These are phyloP conservation scores for Sardinella longiceps DNA, from an alignment of 2,797 vertebrate species.

Conservation along the genomic window DNA sequence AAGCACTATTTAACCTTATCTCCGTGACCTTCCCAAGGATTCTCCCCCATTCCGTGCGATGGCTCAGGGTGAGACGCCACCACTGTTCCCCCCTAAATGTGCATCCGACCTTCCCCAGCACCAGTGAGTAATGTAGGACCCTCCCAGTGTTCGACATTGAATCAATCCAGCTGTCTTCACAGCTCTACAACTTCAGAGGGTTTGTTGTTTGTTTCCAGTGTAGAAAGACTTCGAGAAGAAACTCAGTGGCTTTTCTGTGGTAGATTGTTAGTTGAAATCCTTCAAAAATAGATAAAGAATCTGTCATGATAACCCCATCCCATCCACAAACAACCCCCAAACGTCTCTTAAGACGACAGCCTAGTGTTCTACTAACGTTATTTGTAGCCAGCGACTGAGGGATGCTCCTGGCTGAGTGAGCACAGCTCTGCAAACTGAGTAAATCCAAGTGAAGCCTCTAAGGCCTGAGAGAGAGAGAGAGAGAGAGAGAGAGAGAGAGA, in stretches of 20 bases:
- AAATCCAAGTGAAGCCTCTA: background rate
- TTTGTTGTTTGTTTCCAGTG: too few species aligned
- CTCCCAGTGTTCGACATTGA: background rate
- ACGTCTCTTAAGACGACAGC: background rate
- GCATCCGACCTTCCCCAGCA: background rate
- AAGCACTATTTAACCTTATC: slow-evolving; percentile 66
- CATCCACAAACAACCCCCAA: too few species aligned
- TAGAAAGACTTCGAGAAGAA: too few species aligned
- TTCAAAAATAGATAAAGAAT: too few species aligned
- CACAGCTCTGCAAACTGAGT: background rate
- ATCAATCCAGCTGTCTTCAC: background rate
- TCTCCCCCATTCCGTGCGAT: slow-evolving; percentile 24
- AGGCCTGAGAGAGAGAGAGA: slow-evolving; percentile 9
- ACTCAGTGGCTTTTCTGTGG: too few species aligned
- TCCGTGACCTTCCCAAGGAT: slow-evolving; percentile 65
- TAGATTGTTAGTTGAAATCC: too few species aligned
- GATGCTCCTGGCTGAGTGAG: slow-evolving; percentile 14
- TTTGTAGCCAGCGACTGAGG: background rate
- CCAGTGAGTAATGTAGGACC: background rate
- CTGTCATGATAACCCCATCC: too few species aligned
- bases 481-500: background rate
- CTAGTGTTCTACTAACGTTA: background rate
- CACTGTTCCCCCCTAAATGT: slow-evolving; percentile 8
- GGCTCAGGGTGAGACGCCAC: slow-evolving; percentile 15
- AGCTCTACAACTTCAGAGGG: background rate